phyloP scores from a whole-genome alignment of 2,888 invertebrate species.

The Carabus problematicus region DNA sequence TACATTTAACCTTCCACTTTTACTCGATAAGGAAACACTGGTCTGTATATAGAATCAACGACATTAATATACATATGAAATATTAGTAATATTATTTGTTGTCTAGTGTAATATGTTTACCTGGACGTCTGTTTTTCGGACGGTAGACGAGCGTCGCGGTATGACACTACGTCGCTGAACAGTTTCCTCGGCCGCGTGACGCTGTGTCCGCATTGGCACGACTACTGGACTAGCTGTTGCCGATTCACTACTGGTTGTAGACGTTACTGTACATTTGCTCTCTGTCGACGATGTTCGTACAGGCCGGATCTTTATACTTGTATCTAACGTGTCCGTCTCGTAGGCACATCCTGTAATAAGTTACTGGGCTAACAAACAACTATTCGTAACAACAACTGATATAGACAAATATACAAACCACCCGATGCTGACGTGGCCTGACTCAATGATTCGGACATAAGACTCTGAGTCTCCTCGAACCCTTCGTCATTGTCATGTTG shows the following conservation, averaged over 20 bases:
- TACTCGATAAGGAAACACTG: background rate
- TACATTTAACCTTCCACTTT: conserved; percentile 57
- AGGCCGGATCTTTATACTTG: conserved; percentile 47
- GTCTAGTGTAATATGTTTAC: conserved; percentile 42
- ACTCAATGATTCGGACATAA: conserved; percentile 85
- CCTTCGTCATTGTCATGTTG: conserved; percentile 89
- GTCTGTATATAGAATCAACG: conserved; percentile 8
- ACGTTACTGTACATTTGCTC: conserved; percentile 61
- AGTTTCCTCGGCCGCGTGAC: conserved; percentile 48
- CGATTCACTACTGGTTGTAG: conserved; percentile 56
- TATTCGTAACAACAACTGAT: conserved; percentile 48
- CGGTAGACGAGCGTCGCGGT: conserved; percentile 56
- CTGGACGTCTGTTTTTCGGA: conserved; percentile 56
- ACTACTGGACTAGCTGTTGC: conserved; percentile 48
- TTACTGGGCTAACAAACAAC: conserved; percentile 68
- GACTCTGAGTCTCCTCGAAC: conserved; percentile 88
- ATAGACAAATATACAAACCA: background rate
- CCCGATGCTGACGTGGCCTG: conserved; percentile 80
- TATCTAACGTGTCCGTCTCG: conserved; percentile 30
- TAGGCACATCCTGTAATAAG: conserved; percentile 54
- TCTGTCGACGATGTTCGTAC: conserved; percentile 52
- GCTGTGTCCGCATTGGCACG: conserved; percentile 45
- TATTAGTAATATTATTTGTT: no score
- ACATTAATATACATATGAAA: conserved; percentile 37
- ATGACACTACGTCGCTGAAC: conserved; percentile 54